Evolutionary conservation across 1,140 invertebrate genomes (phyloP), one percentile per base, ranked within the genome.

Genomic region (Cryptotermes secundus): DNA sequence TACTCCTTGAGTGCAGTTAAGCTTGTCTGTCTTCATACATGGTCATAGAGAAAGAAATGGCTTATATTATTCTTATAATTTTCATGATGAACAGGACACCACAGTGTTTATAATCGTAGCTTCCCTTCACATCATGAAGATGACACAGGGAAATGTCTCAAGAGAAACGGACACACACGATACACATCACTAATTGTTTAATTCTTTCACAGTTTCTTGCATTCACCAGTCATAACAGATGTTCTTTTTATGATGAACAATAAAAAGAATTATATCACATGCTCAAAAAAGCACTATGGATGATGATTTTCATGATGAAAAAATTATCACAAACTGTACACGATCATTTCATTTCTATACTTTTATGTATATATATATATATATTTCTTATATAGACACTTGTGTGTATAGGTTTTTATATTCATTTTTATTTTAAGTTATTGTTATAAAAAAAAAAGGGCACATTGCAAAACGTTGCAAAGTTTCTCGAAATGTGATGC

Each of bases 271-370:
- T 84, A 82, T 84, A 84, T 84, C 84, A 84, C 84, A 84, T 82
- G 84, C 84, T 82, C 84, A 84, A 82, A 83, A 83, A 65, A 84
- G 84, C 84, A 84, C 84, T 84, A 84, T 82, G 79, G 65, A 84
- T 84, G 80, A 82, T 79, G 83, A 38, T 19, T 80, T 65, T 83
- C 53, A 83, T 72, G 36, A 79, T 72, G 72, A 65, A 65, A 82
- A 84, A 81, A 81, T 84, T 84, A 84, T 84, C 84, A 84, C 84
- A 84, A 84, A 84, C 42, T 84, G 83, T 84, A 82, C 80, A 82
- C n/a, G 38, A 82, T 84, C 79, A 82, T 82, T 84, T 65, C 80
- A 82, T 65, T 84, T 82, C 80, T 84, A 81, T 65, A 84, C 16
- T 49, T 49, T 49, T 81, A 34, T 79, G n/a, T n/a, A n/a, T n/a